These are phyloP conservation scores for Coreoperca whiteheadi DNA, from an alignment of 2,113 vertebrate genomes.

Conservation along the genomic window DNA sequence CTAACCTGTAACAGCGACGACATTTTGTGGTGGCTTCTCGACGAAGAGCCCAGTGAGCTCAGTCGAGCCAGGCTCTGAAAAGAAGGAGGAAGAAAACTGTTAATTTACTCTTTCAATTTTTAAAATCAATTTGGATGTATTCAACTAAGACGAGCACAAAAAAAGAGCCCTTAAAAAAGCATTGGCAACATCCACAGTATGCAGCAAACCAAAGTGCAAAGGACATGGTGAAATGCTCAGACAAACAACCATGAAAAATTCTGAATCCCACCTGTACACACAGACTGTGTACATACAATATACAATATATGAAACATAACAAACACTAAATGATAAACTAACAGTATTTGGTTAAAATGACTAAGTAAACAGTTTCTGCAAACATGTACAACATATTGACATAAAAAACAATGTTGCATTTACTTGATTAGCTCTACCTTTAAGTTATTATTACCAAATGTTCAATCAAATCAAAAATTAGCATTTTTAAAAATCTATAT, in stretches of 20 bases:
- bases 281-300: neutral
- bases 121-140: neutral
- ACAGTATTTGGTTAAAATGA: neutral
- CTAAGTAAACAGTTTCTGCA: neutral
- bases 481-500: neutral
- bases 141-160: neutral
- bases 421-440: neutral
- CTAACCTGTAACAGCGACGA: constrained; percentile 79
- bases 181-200: neutral
- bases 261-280: neutral
- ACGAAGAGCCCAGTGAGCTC: constrained; percentile 86
- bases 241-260: neutral
- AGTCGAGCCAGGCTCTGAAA: constrained; percentile 62
- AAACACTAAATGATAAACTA: constrained; percentile 4
- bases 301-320: neutral
- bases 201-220: constrained; percentile 27
- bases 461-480: neutral
- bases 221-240: neutral
- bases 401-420: neutral
- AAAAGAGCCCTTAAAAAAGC: neutral
- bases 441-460: neutral
- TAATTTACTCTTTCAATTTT: neutral
- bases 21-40: constrained; percentile 76
- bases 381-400: neutral
- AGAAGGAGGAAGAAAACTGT: constrained; percentile 14